A percentile compares a stretch with the other conserved stretches of the same genome.
These are phyloP conservation scores for Nannoperca obscura DNA, from an alignment of 2,797 vertebrate species.

Conservation along the genomic window DNA sequence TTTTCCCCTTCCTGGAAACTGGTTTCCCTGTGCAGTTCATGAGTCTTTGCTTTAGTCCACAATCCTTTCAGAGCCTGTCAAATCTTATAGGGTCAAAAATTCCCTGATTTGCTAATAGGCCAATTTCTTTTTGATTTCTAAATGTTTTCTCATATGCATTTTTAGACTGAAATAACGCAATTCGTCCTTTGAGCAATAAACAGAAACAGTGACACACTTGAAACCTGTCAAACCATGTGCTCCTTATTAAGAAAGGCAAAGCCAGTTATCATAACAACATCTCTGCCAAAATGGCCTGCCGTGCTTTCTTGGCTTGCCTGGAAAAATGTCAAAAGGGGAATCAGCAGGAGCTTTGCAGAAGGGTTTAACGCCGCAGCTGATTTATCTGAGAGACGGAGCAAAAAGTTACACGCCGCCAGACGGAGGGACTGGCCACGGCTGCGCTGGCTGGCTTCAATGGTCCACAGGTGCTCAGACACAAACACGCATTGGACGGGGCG, in stretches of 20 bases:
- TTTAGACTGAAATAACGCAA: constrained; percentile 4
- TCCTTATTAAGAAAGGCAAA: constrained; percentile 49
- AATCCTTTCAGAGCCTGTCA: constrained; percentile 42
- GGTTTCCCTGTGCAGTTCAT: constrained; percentile 23
- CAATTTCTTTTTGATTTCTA: constrained; percentile 6
- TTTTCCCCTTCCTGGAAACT: constrained; percentile 43
- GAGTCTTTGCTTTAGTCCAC: neutral
- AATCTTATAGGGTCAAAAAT: constrained; percentile 15
- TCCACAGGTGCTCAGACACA: constrained; percentile 54
- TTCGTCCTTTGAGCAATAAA: neutral
- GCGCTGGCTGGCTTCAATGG: constrained; percentile 47
- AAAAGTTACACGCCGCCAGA: constrained; percentile 41
- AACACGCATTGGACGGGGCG: neutral
- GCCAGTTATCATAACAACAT: constrained; percentile 49
- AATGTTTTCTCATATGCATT: constrained; percentile 5
- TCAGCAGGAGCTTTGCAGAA: constrained; percentile 42
- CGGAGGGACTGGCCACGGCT: constrained; percentile 44
- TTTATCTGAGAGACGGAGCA: constrained; percentile 61
- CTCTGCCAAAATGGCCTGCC: constrained; percentile 35
- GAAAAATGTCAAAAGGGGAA: constrained; percentile 53
- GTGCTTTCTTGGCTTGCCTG: constrained; percentile 42
- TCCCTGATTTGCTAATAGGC: neutral
- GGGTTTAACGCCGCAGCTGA: constrained; percentile 47
- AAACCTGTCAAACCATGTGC: constrained; percentile 56
- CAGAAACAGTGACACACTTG: constrained; percentile 12